Conservation (phyloP, 2,888 invertebrate genomes). For the Trissolcus brochymenae region DNA sequence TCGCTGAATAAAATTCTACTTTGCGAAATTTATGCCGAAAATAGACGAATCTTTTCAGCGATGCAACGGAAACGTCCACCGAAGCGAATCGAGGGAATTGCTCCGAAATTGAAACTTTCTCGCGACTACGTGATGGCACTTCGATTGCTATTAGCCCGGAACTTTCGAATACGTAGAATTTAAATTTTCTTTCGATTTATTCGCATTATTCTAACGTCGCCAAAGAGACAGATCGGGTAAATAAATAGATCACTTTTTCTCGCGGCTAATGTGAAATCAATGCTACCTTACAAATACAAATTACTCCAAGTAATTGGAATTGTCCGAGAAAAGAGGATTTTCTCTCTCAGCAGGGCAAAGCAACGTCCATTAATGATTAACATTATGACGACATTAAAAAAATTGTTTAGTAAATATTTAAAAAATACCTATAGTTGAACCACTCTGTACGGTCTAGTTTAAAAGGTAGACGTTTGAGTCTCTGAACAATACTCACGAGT, state of each 20-base stretch:
- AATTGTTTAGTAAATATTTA: not conserved
- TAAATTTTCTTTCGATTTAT: slow-evolving; percentile 59
- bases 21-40: slow-evolving; percentile 64
- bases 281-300: slow-evolving; percentile 37
- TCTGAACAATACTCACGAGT: no score
- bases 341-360: not conserved
- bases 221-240: slow-evolving; percentile 52
- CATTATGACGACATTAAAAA: not conserved
- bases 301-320: slow-evolving; percentile 31
- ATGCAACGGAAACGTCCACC: slow-evolving; percentile 58
- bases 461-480: no score
- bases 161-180: slow-evolving; percentile 57
- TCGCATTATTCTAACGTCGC: slow-evolving; percentile 52
- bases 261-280: slow-evolving; percentile 46
- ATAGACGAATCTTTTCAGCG: slow-evolving; percentile 60
- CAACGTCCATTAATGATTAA: not conserved
- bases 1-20: slow-evolving; percentile 63
- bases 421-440: no score
- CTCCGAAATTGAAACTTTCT: slow-evolving; percentile 59
- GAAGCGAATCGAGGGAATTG: slow-evolving; percentile 57
- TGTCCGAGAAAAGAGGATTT: not conserved
- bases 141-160: slow-evolving; percentile 59
- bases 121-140: slow-evolving; percentile 59
- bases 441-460: no score
- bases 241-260: slow-evolving; percentile 54